A percentile compares a stretch with the other conserved stretches of the same genome.
These are phyloP conservation scores for Allygus modestus DNA, from an alignment of 2,888 invertebrate genomes.

Conservation along the genomic window DNA sequence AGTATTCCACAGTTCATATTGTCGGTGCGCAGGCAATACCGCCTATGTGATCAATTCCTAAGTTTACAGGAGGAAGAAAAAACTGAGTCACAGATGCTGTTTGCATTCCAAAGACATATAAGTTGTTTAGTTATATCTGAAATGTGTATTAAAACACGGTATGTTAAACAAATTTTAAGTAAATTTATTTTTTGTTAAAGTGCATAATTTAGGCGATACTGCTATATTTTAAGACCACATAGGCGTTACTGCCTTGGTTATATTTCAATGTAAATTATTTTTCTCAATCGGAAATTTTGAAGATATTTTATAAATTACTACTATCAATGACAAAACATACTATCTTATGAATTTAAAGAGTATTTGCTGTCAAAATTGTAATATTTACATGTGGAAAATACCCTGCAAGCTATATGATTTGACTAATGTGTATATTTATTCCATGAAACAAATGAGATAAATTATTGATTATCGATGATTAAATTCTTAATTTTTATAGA, in stretches of 20 bases:
- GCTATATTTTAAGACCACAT: background rate
- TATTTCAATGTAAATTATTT: background rate
- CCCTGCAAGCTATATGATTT: too few relatives aligned
- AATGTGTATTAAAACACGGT: background rate
- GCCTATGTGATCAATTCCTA: background rate
- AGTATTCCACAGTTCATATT: background rate
- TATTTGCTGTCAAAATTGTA: too few relatives aligned
- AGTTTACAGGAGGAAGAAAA: slow-evolving; percentile 13
- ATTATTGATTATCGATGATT: too few relatives aligned
- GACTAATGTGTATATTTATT: too few relatives aligned
- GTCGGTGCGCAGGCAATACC: slow-evolving; percentile 6
- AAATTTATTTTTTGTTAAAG: background rate
- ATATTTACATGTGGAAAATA: too few relatives aligned
- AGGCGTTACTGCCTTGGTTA: background rate
- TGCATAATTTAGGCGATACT: background rate
- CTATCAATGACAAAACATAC: too few relatives aligned
- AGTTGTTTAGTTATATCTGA: background rate
- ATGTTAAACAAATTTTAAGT: too few relatives aligned
- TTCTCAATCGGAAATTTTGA: background rate
- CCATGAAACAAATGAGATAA: too few relatives aligned
- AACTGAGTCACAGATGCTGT: background rate
- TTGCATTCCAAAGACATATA: slow-evolving; percentile 1
- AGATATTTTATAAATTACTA: too few relatives aligned
- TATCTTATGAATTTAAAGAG: too few relatives aligned
- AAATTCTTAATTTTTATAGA: too few relatives aligned